Percentiles rank a stretch among this genome's conserved stretches.
phyloP scores from a whole-genome alignment of 2,113 vertebrate species.

The Sylvilagus bachmani region DNA sequence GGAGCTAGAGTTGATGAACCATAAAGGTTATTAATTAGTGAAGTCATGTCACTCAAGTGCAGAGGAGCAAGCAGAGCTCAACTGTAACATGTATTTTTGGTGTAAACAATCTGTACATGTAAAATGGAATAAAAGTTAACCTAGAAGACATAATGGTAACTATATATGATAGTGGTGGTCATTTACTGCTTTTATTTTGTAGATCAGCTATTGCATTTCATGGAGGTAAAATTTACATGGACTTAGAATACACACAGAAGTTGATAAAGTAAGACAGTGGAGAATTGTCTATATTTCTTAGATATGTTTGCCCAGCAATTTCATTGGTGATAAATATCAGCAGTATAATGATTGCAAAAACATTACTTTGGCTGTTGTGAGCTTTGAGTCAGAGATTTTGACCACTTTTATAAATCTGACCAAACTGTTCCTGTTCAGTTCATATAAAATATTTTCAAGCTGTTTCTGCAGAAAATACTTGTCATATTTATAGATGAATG shows the following conservation, averaged over 20 bases:
- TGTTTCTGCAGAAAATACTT: neutral
- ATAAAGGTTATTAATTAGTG: constrained; percentile 10
- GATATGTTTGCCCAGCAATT: neutral
- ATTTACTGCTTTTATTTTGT: constrained; percentile 33
- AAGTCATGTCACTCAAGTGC: neutral
- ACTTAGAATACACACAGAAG: neutral
- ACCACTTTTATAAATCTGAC: neutral
- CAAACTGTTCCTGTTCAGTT: neutral
- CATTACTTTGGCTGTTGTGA: neutral
- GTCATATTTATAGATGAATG: neutral
- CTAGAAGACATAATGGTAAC: neutral
- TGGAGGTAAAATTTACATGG: neutral
- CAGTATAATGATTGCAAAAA: neutral
- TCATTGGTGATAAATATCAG: neutral
- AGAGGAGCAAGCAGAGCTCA: neutral
- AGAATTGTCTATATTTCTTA: neutral
- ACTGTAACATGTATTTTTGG: neutral
- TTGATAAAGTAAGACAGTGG: neutral
- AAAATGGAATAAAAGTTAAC: constrained; percentile 1
- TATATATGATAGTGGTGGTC: neutral
- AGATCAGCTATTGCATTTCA: neutral
- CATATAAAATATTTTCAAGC: neutral
- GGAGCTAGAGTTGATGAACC: neutral
- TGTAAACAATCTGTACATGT: neutral
- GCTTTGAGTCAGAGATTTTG: neutral